A percentile compares a stretch with the other conserved stretches of the same genome.
These are phyloP conservation scores for Vespertilio murinus DNA, from an alignment of 2,797 vertebrate genomes.

Conservation along the genomic window DNA sequence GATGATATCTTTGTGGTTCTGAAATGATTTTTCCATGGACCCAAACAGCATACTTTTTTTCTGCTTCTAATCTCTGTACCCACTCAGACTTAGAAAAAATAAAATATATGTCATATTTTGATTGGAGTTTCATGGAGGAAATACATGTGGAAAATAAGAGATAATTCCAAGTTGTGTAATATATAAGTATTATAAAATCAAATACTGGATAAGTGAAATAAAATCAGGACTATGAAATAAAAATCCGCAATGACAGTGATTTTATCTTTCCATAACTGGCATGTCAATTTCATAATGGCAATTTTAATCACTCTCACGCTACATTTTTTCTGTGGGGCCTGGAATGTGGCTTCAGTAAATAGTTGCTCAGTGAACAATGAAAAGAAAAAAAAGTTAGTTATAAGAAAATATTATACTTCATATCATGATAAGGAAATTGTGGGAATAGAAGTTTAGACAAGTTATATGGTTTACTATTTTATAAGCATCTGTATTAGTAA, in stretches of 20 bases:
- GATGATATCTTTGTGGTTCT: not conserved
- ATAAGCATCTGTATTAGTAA: not conserved
- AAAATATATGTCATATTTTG: not conserved
- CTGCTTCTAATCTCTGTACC: not conserved
- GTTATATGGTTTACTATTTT: not conserved
- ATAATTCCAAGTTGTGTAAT: not conserved
- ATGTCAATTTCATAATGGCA: not conserved
- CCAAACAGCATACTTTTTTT: not conserved
- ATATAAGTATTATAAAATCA: not conserved
- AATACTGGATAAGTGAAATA: not conserved
- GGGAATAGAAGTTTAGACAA: not conserved
- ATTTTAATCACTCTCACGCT: not conserved
- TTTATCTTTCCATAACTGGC: not conserved
- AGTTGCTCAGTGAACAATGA: not conserved
- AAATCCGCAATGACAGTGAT: not conserved
- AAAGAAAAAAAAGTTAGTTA: not conserved
- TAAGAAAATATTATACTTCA: not conserved
- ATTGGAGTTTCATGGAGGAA: not conserved
- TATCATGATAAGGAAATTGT: not conserved
- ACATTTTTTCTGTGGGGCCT: not conserved
- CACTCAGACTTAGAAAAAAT: not conserved
- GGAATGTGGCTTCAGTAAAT: not conserved
- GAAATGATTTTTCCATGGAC: not conserved
- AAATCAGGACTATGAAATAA: not conserved
- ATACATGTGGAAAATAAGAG: not conserved